Evolutionary conservation across 1,140 invertebrate genomes (phyloP).

Genomic region (Camponotus floridanus): DNA sequence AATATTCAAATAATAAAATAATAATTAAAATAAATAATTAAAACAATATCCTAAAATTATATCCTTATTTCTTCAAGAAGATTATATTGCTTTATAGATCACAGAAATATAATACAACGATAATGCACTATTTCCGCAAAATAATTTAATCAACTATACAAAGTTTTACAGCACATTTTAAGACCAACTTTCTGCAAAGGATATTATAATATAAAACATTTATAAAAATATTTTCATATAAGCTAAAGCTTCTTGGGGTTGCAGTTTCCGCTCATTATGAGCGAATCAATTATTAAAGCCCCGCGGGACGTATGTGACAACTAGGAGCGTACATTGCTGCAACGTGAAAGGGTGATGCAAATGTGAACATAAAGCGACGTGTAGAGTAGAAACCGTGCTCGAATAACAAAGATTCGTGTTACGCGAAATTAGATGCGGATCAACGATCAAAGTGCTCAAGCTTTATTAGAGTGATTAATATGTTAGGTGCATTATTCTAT

Average conservation of each 20-base stretch:
- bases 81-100: neutral
- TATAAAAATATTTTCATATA: slow-evolving; percentile 21
- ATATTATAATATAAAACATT: neutral
- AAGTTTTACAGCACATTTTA: neutral
- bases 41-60: neutral
- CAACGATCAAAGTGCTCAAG: slow-evolving; percentile 55
- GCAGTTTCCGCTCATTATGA: slow-evolving; percentile 45
- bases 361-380: slow-evolving; percentile 47
- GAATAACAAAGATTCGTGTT: slow-evolving; percentile 57
- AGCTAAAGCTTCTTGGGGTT: slow-evolving; percentile 1
- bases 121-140: neutral
- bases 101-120: neutral
- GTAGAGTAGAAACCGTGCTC: slow-evolving; percentile 19
- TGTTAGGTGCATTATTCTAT: slow-evolving; percentile 41
- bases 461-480: slow-evolving; percentile 58
- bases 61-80: neutral
- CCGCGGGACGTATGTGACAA: slow-evolving; percentile 48
- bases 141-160: neutral
- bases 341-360: slow-evolving; percentile 50
- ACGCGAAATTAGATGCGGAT: slow-evolving; percentile 61
- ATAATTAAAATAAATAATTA: too few species aligned
- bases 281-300: slow-evolving; percentile 59
- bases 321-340: slow-evolving; percentile 50
- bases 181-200: neutral
- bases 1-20: too few species aligned